Evolutionary conservation across 2,797 vertebrate genomes (phyloP).

Genomic region (Pseudochromis fuscus): DNA sequence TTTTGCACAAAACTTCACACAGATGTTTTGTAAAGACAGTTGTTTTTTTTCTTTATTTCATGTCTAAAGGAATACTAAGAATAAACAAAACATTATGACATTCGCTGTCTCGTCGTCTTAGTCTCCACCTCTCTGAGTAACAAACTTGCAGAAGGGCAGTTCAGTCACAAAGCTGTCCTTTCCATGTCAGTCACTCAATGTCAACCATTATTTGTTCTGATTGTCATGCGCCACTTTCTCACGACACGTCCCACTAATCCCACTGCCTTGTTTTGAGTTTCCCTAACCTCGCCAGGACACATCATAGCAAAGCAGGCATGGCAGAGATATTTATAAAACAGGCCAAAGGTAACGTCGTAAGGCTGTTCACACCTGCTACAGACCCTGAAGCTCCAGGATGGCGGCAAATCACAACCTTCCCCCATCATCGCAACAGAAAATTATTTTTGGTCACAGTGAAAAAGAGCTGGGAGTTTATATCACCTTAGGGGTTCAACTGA

Average conservation of each 20-base stretch:
- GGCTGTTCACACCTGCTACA: constrained; percentile 42
- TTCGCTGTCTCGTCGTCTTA: constrained; percentile 40
- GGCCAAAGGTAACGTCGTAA: constrained; percentile 61
- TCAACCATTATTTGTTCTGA: constrained; percentile 52
- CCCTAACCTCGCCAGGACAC: constrained; percentile 50
- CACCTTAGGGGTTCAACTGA: too few relatives aligned
- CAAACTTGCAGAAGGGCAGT: constrained; percentile 14
- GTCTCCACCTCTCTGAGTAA: background rate
- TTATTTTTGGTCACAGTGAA: background rate
- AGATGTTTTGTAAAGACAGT: constrained; percentile 81
- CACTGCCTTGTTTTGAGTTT: constrained; percentile 41
- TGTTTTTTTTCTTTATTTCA: constrained; percentile 77
- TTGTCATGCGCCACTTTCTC: constrained; percentile 54
- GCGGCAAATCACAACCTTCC: constrained; percentile 9
- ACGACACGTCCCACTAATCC: constrained; percentile 17
- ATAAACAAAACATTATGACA: constrained; percentile 78
- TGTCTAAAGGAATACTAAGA: constrained; percentile 82
- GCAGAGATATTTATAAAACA: constrained; percentile 74
- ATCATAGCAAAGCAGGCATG: constrained; percentile 46
- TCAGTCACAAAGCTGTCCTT: constrained; percentile 39
- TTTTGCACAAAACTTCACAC: constrained; percentile 82
- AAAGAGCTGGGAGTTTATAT: too few relatives aligned
- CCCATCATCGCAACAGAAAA: background rate
- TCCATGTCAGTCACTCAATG: constrained; percentile 43
- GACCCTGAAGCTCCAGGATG: background rate